These are phyloP conservation scores for Corydoras maculifer DNA, from an alignment of 2,113 vertebrate species.

Conservation along the genomic window DNA sequence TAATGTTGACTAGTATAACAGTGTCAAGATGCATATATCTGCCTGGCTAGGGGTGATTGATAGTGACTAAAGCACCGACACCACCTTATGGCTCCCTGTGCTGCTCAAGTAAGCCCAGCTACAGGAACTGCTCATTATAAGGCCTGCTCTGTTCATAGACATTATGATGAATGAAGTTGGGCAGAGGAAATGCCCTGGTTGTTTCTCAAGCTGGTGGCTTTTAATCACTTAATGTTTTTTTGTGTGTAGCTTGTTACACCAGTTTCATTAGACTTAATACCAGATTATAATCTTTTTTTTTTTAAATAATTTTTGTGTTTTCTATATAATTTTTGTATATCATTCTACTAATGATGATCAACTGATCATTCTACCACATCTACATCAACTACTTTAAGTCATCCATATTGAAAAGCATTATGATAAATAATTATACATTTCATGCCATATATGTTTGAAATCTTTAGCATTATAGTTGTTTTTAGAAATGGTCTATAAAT, in stretches of 20 bases:
- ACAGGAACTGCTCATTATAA: constrained; percentile 32
- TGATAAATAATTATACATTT: no score
- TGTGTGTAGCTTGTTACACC: constrained; percentile 23
- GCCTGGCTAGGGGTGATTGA: constrained; percentile 67
- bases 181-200: constrained; percentile 23
- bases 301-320: no score
- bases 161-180: constrained; percentile 38
- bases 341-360: no score
- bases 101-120: constrained; percentile 21
- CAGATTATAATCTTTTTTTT: background rate
- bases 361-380: no score
- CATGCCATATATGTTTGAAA: no score
- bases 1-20: constrained; percentile 68
- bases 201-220: constrained; percentile 30
- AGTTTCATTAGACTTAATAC: constrained; percentile 15
- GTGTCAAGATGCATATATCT: constrained; percentile 63
- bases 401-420: no score
- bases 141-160: constrained; percentile 25
- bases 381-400: no score
- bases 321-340: no score
- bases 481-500: no score
- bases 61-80: constrained; percentile 55
- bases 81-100: constrained; percentile 20
- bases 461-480: no score
- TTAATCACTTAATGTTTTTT: constrained; percentile 33